These are phyloP conservation scores for Formica selysi DNA, from an alignment of 1,140 invertebrate genomes.

Conservation along the genomic window DNA sequence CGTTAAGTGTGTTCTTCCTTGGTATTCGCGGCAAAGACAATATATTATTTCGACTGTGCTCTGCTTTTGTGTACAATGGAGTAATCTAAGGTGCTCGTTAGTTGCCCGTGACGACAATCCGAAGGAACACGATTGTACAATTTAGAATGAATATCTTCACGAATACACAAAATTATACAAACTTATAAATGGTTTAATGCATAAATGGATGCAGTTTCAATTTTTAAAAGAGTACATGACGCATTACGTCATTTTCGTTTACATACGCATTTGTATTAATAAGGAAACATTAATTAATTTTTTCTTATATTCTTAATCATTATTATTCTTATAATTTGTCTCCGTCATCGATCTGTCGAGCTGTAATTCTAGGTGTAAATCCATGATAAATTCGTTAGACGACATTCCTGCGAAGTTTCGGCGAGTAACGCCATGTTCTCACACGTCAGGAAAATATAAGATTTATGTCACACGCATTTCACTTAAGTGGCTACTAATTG, in stretches of 20 bases:
- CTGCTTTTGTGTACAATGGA: slow-evolving; percentile 37
- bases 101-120: not conserved
- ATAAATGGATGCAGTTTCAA: not conserved
- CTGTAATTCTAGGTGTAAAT: not conserved
- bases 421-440: not conserved
- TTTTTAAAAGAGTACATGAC: not conserved
- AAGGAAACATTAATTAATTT: not conserved
- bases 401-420: not conserved
- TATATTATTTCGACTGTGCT: slow-evolving; percentile 37
- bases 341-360: not conserved
- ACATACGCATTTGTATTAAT: not conserved
- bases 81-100: slow-evolving; percentile 52
- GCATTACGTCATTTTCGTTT: not conserved
- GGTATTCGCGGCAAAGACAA: slow-evolving; percentile 31
- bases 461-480: slow-evolving; percentile 45
- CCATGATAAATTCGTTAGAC: not conserved
- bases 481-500: slow-evolving; percentile 43
- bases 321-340: not conserved
- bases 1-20: slow-evolving; percentile 52
- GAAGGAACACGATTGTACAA: not conserved
- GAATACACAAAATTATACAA: not conserved
- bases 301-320: not conserved
- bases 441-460: slow-evolving; percentile 26
- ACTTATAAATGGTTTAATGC: not conserved
- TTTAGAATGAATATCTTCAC: slow-evolving; percentile 11